phyloP scores from a whole-genome alignment of 2,797 vertebrate genomes.

The Potorous gilbertii region DNA sequence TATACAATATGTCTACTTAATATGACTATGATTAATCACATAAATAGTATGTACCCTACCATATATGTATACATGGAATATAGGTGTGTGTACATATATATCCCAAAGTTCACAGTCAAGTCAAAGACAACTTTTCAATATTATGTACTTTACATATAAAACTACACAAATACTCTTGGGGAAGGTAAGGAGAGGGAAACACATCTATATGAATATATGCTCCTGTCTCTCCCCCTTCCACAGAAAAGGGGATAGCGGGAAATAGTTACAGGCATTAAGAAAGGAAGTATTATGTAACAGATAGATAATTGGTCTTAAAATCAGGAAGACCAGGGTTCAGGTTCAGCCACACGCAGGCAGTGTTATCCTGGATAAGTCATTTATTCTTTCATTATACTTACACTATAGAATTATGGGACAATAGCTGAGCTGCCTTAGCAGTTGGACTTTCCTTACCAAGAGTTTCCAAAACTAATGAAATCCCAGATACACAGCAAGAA shows the following conservation, averaged over 20 bases:
- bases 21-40: background rate
- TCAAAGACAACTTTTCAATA: slow-evolving; percentile 18
- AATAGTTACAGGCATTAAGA: background rate
- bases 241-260: background rate
- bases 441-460: background rate
- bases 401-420: background rate
- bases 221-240: background rate
- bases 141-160: slow-evolving; percentile 31
- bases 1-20: background rate
- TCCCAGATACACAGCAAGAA: background rate
- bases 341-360: background rate
- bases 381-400: background rate
- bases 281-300: background rate
- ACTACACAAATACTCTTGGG: slow-evolving; percentile 18
- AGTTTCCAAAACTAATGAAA: background rate
- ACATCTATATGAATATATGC: background rate
- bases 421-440: background rate
- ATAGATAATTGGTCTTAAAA: background rate
- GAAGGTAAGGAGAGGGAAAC: background rate
- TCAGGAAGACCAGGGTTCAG: background rate
- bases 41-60: background rate
- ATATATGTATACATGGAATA: background rate
- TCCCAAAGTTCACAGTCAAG: slow-evolving; percentile 23
- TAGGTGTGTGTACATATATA: background rate
- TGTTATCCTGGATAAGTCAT: background rate